Percentiles rank a stretch among this genome's conserved stretches.
These are phyloP conservation scores for Callopanchax toddi DNA, from an alignment of 2,113 vertebrate genomes.

Conservation along the genomic window DNA sequence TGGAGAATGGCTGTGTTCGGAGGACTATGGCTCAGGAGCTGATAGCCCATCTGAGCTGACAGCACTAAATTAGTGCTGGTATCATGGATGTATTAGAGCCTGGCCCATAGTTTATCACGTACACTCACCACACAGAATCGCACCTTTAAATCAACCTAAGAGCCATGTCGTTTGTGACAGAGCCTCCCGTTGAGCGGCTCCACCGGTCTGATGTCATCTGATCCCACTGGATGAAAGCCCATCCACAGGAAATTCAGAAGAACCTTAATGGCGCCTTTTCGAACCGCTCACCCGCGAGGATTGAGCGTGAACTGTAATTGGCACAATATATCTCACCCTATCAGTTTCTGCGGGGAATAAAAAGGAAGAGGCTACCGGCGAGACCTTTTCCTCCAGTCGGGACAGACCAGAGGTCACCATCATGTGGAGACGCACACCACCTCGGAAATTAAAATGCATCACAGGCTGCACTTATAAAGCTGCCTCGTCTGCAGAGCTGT, in stretches of 20 bases:
- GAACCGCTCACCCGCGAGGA: conserved; percentile 35
- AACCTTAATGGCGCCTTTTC: conserved; percentile 66
- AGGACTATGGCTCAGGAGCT: conserved; percentile 29
- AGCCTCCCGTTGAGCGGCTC: conserved; percentile 32
- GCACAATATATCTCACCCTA: conserved; percentile 56
- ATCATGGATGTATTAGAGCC: conserved; percentile 64
- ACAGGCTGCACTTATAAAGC: conserved; percentile 42
- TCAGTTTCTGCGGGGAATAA: conserved; percentile 55
- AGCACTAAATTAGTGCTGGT: conserved; percentile 68
- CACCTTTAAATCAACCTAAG: conserved; percentile 76
- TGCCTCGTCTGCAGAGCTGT: conserved; percentile 32
- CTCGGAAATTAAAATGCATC: conserved; percentile 53
- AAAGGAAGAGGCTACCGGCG: conserved; percentile 20
- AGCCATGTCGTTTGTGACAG: conserved; percentile 56
- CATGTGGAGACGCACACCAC: conserved; percentile 19
- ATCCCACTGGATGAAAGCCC: conserved; percentile 50
- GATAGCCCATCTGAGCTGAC: conserved; percentile 51
- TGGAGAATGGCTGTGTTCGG: conserved; percentile 21
- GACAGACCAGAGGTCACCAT: conserved; percentile 45
- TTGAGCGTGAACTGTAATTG: conserved; percentile 53
- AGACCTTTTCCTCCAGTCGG: conserved; percentile 40
- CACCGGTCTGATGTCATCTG: conserved; percentile 58
- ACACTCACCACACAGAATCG: conserved; percentile 63
- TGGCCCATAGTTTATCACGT: conserved; percentile 67
- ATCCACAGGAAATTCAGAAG: conserved; percentile 48